Conservation (phyloP, 2,113 vertebrate species). For the Athene noctua region DNA sequence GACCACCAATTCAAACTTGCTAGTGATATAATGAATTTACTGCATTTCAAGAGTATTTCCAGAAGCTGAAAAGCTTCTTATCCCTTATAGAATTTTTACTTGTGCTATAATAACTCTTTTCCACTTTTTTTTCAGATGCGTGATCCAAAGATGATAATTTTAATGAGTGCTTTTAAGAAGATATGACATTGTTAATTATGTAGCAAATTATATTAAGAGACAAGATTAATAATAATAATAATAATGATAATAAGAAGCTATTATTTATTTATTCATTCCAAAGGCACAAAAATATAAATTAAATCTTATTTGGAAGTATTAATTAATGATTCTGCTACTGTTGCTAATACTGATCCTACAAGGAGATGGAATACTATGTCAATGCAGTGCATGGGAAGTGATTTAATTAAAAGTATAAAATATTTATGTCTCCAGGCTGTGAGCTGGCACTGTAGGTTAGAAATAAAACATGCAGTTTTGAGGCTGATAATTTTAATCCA, state of each 20-base stretch:
- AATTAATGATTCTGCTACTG: constrained; percentile 2
- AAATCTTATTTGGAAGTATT: neutral
- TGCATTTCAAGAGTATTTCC: neutral
- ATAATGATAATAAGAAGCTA: neutral
- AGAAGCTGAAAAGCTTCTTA: neutral
- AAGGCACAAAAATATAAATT: neutral
- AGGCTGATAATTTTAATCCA: neutral
- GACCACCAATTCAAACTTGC: neutral
- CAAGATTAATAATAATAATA: neutral
- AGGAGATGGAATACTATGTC: neutral
- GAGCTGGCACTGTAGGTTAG: neutral
- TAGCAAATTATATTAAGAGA: neutral
- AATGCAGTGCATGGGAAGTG: neutral
- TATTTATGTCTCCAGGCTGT: neutral
- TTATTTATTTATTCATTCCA: constrained; percentile 23
- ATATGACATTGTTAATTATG: neutral
- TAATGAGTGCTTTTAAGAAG: neutral
- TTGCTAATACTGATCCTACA: neutral
- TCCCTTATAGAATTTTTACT: neutral
- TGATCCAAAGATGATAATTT: neutral
- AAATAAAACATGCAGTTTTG: neutral
- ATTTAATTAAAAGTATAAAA: constrained; percentile 21
- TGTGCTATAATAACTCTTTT: neutral
- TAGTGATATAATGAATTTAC: neutral
- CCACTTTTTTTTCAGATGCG: neutral